Evolutionary conservation across 2,113 vertebrate species (phyloP), one percentile per base, ranked within the genome.

Genomic region (Hirundichthys speculiger): DNA sequence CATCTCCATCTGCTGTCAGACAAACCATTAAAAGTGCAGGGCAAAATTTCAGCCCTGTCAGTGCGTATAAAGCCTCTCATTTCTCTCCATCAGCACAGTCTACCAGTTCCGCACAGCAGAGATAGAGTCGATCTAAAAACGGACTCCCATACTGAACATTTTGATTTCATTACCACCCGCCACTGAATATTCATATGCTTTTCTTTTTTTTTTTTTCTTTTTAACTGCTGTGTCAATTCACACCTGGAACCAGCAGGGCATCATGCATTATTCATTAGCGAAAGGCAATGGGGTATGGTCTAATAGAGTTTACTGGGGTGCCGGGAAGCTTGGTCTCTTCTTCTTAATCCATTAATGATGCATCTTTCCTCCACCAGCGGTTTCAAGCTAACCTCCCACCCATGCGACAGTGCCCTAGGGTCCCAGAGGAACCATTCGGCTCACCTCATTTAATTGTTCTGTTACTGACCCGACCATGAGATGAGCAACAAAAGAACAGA

Each of bases 151-250:
- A 83, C 85, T 82, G 78, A 90, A 90, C 87, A 75, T 90, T 91
- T 90, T 90, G 84, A 91, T 92, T 90, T 92, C 88, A 92, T 92
- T 92, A 93, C 86, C 88, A 65, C 73, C 85, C 80, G 51, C 78
- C 83, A 88, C 85, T 92, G 85, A 92, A 92, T 93, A 93, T 93
- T 92, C 90, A 92, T 93, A 89, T 79, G 43, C 87, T 73, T 86
- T 72, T 85, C 73, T 69, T 43, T 88, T 73, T 69, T 43, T 88
- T 73, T 86, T 70, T 85, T 88, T 72, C 85, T 72, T 85, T 75
- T 69, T 47, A 81, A 74, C 82, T 69, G 78, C 79, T 79, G 68
- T 81, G 82, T 83, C 80, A 80, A 84, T 80, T 87, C 78, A 74
- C 90, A 91, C 91, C 91, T 92, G 90, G 88, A 89, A 88, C 76